Evolutionary conservation across 2,888 invertebrate genomes (phyloP).

Genomic region (Amphipoea lucens): DNA sequence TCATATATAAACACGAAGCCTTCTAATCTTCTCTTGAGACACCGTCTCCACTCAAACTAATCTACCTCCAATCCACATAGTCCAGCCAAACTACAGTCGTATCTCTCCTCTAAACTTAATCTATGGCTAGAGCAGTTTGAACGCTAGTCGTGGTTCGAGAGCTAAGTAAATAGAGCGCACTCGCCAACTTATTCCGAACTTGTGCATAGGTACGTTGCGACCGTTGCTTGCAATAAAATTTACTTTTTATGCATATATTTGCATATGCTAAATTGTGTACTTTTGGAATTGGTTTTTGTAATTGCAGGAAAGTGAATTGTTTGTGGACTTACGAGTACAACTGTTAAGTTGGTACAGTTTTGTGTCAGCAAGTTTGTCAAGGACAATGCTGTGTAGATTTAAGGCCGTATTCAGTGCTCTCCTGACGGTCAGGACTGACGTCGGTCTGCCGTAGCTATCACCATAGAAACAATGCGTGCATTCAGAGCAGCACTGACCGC

Average conservation of each 20-base stretch:
- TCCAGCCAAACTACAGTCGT: constrained; percentile 15
- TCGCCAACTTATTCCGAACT: constrained; percentile 82
- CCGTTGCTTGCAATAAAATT: constrained; percentile 73
- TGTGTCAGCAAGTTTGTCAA: not conserved
- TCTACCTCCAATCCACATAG: not conserved
- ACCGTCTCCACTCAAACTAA: not conserved
- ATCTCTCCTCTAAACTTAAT: constrained; percentile 63
- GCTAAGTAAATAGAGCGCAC: constrained; percentile 83
- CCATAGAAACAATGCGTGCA: no score
- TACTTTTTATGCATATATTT: constrained; percentile 73
- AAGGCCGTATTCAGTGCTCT: no score
- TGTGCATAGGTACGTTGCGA: constrained; percentile 69
- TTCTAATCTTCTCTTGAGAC: not conserved
- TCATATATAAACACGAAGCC: not conserved
- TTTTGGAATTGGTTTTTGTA: constrained; percentile 26
- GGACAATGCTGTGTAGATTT: not conserved
- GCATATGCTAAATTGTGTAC: constrained; percentile 20
- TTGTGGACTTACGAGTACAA: not conserved
- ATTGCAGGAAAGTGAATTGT: not conserved
- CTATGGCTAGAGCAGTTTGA: constrained; percentile 71
- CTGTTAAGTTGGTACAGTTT: not conserved
- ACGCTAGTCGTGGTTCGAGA: constrained; percentile 79
- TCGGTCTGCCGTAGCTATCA: no score
- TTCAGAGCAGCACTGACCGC: no score
- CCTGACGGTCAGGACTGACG: no score